Evolutionary conservation across 2,113 vertebrate species (phyloP).

Genomic region (Hemibagrus wyckioides): DNA sequence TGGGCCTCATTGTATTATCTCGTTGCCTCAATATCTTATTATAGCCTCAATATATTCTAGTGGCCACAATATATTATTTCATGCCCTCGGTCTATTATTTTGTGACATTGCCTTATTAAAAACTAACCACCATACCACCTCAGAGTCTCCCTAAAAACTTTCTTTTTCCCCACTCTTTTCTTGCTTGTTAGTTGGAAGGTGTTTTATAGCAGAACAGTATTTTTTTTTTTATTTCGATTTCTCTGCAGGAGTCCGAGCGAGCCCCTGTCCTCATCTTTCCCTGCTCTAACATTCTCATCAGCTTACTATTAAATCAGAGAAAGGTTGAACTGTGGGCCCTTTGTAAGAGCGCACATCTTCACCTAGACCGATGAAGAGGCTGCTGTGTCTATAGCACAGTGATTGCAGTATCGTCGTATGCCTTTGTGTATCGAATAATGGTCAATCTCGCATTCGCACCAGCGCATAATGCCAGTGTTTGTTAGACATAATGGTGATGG

Average conservation of each 20-base stretch:
- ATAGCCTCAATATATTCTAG: neutral
- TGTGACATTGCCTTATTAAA: neutral
- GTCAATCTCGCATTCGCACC: neutral
- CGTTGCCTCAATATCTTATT: neutral
- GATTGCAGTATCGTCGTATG: neutral
- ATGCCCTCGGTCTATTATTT: neutral
- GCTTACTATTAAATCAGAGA: neutral
- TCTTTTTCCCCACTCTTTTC: neutral
- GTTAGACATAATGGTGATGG: slow-evolving; percentile 9
- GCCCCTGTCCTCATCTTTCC: neutral
- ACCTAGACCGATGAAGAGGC: slow-evolving; percentile 17
- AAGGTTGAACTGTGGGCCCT: neutral
- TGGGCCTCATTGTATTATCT: neutral
- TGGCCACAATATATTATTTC: neutral
- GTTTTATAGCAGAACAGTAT: neutral
- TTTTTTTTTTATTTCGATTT: neutral
- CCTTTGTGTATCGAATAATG: slow-evolving; percentile 20
- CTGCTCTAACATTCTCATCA: neutral
- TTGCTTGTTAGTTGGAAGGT: neutral
- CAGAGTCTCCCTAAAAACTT: neutral
- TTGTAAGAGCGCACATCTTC: neutral
- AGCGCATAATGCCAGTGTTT: slow-evolving; percentile 1
- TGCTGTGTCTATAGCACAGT: slow-evolving; percentile 8
- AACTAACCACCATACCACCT: neutral
- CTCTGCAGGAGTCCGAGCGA: neutral